Percentiles rank a stretch among this genome's conserved stretches.
Evolutionary conservation across 2,797 vertebrate species (phyloP).

Genomic region (Naso thynnoides): DNA sequence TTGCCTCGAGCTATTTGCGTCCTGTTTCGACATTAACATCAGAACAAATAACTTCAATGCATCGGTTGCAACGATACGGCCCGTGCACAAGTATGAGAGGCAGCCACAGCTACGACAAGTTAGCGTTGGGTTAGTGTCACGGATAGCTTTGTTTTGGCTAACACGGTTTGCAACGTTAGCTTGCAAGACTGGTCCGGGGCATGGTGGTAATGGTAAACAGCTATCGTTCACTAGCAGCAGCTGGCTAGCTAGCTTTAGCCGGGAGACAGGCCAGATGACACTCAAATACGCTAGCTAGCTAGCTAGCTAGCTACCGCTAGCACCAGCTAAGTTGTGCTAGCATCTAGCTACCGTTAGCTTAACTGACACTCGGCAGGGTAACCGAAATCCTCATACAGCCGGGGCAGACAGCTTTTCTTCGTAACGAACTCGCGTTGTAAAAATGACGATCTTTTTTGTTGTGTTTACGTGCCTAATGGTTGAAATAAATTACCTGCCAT

Average conservation of each 20-base stretch:
- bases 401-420: neutral
- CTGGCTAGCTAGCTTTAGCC: slow-evolving; percentile 47
- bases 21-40: neutral
- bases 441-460: neutral
- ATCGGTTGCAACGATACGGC: neutral
- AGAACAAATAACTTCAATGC: fast-evolving
- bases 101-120: slow-evolving; percentile 9
- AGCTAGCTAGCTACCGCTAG: slow-evolving; percentile 54
- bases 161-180: slow-evolving; percentile 36
- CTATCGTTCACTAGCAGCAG: slow-evolving; percentile 31
- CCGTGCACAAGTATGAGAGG: neutral
- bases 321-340: slow-evolving; percentile 54
- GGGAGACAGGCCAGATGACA: slow-evolving; percentile 61
- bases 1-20: too few species aligned
- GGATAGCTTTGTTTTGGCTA: slow-evolving; percentile 45
- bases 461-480: neutral
- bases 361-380: slow-evolving; percentile 8
- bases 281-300: slow-evolving; percentile 43
- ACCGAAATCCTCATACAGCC: neutral
- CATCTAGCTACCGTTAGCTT: slow-evolving; percentile 45
- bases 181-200: slow-evolving; percentile 25
- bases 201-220: slow-evolving; percentile 44
- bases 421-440: neutral
- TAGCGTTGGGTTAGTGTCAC: neutral
- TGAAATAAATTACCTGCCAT: slow-evolving; percentile 84